Base-by-base conservation (phyloP, 2,113 vertebrate species). In the Microtus montanus region DNA sequence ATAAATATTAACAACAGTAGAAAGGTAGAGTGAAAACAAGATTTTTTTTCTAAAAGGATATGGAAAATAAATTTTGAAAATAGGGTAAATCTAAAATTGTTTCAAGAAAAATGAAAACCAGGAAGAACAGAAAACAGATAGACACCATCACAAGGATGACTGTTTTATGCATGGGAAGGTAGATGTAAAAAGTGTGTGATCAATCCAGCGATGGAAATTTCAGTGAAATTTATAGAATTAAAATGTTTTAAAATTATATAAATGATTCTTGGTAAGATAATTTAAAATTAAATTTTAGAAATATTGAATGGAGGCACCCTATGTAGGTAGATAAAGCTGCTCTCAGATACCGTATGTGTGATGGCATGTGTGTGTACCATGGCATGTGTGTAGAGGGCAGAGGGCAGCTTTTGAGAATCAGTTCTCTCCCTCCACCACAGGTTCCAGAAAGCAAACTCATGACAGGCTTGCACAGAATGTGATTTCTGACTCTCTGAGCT, bases 51-150 rank as follows among this genome's bases (percentile, higher is more conserved):
- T 54, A 54, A 35, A 85, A 84, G 9, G n/a, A 68, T 12, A 94
- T 77, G 15, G 7, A 26, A 24, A 5, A 3, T 74, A 41, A 2
- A 74, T 71, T 88, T 89, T 92, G 30, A 93, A 84, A 86, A 41
- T 13, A 92, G 89, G 66, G 35, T n/a, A 89, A 94, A 94, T 79
- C 52, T 73, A 89, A 75, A 94, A 38, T 24, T 66, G 2, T 73
- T 71, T 44, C 44, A 92, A 77, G 74, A 82, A 90, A 94, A 94
- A 80, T 8, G 24, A 86, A 90, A 90, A 87, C 74, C 66, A 82
- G 47, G 15, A 84, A 90, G 58, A 90, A 74, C 4, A 86, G 58
- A 92, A 68, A 19, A 41, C 8, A 93, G 52, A 70, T 33, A 73
- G 5, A 61, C 38, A 79, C 20, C 24, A 28, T 9, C 11, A 79